Evolutionary conservation across 1,140 invertebrate species (phyloP).

Genomic region (Aricia agestis): DNA sequence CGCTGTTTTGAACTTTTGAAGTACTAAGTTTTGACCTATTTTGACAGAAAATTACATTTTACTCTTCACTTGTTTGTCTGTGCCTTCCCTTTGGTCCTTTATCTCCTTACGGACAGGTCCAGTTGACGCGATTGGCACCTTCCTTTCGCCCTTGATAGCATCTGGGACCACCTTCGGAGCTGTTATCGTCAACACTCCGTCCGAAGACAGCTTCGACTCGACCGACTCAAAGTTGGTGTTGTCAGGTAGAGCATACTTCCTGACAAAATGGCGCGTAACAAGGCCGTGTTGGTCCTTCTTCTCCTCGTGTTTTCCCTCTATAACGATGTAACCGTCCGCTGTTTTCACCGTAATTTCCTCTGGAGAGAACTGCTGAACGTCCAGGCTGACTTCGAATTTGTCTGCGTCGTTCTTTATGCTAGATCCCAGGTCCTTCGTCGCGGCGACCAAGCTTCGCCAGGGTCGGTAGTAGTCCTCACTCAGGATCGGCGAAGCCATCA

Average conservation of each 20-base stretch:
- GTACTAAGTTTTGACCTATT: too few relatives aligned
- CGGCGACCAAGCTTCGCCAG: conserved; percentile 65
- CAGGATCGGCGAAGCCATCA: conserved; percentile 45
- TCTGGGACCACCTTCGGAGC: conserved; percentile 66
- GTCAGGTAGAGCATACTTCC: conserved; percentile 82
- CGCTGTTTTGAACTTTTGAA: too few relatives aligned
- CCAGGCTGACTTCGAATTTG: conserved; percentile 82
- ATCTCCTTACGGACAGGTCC: too few relatives aligned
- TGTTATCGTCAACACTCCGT: conserved; percentile 83
- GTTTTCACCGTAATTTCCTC: conserved; percentile 90
- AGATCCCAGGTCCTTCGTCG: conserved; percentile 19
- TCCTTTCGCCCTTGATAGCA: too few relatives aligned
- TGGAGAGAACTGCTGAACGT: conserved; percentile 91
- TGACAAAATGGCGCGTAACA: conserved; percentile 83
- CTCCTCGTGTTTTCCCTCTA: conserved; percentile 87
- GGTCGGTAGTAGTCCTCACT: conserved; percentile 71
- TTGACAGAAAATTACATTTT: too few relatives aligned
- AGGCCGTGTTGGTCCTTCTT: conserved; percentile 85
- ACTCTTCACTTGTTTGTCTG: too few relatives aligned
- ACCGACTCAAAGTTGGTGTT: conserved; percentile 80
- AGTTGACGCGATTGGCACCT: too few relatives aligned
- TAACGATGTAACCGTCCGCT: conserved; percentile 81
- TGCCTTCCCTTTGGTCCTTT: too few relatives aligned
- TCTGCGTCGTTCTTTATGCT: conserved; percentile 61
- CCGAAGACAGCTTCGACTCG: conserved; percentile 82